Percentiles rank a stretch among this genome's conserved stretches.
These are phyloP conservation scores for Littorina saxatilis DNA, from an alignment of 1,140 invertebrate species.

Conservation along the genomic window DNA sequence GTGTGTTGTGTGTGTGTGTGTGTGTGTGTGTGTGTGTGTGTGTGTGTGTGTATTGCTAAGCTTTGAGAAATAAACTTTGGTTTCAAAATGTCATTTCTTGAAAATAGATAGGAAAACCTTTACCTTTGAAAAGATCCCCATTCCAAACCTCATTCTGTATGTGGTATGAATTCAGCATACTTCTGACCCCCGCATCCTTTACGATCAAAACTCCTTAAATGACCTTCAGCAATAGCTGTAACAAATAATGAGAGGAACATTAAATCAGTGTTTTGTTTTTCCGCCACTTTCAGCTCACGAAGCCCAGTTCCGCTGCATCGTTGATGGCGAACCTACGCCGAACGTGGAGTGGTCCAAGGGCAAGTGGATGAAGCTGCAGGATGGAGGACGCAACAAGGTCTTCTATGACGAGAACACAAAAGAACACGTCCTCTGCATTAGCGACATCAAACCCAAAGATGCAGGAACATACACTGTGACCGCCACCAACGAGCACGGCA, in stretches of 20 bases:
- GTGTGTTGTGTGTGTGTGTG: no score
- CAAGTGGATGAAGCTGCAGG: slow-evolving; percentile 73
- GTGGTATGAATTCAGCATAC: no score
- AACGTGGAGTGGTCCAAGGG: slow-evolving; percentile 74
- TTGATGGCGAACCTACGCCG: slow-evolving; percentile 71
- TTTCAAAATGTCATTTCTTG: no score
- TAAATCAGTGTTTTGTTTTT: no score
- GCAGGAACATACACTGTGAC: slow-evolving; percentile 74
- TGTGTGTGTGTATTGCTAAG: background rate
- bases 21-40: background rate
- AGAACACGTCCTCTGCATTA: slow-evolving; percentile 71
- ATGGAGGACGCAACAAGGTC: slow-evolving; percentile 63
- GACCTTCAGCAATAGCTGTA: no score
- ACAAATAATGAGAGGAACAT: no score
- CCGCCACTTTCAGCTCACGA: slow-evolving; percentile 67
- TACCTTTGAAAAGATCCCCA: no score
- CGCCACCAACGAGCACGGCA: slow-evolving; percentile 73
- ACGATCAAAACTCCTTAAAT: no score
- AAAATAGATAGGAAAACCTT: no score
- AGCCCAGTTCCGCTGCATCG: slow-evolving; percentile 69
- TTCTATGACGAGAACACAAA: slow-evolving; percentile 69
- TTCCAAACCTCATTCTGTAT: no score
- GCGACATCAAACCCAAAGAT: slow-evolving; percentile 69
- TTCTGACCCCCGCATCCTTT: no score
- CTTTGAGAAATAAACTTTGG: no score